phyloP scores from a whole-genome alignment of 2,797 vertebrate genomes.

The Enoplosus armatus region DNA sequence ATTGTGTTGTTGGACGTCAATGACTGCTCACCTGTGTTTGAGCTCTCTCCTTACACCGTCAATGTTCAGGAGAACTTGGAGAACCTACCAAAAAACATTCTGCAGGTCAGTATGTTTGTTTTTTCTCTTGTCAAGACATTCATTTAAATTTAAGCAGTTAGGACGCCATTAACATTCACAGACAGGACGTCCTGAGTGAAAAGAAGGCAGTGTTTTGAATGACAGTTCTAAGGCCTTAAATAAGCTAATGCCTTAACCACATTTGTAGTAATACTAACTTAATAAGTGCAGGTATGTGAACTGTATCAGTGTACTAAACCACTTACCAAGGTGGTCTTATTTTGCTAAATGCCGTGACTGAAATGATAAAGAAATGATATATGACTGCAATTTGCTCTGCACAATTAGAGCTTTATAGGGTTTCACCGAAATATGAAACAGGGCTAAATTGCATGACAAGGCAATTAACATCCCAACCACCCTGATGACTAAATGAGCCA shows the following conservation, averaged over 20 bases:
- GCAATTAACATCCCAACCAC: conserved; percentile 56
- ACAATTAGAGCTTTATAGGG: conserved; percentile 60
- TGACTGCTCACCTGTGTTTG: conserved; percentile 93
- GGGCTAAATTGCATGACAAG: conserved; percentile 52
- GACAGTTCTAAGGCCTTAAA: conserved; percentile 64
- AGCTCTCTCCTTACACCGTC: conserved; percentile 93
- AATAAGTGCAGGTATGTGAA: conserved; percentile 72
- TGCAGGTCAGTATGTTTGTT: conserved; percentile 89
- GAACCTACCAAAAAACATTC: conserved; percentile 88
- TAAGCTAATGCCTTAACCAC: conserved; percentile 71
- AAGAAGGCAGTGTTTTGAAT: conserved; percentile 50
- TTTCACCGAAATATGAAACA: conserved; percentile 71
- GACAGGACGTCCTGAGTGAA: conserved; percentile 34
- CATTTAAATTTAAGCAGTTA: conserved; percentile 1
- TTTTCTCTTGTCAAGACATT: conserved; percentile 13
- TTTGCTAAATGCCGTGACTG: conserved; percentile 48
- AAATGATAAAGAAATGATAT: conserved; percentile 71
- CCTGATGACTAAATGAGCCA: conserved; percentile 77
- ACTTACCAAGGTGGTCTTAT: conserved; percentile 43
- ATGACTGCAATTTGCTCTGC: conserved; percentile 64
- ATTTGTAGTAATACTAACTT: conserved; percentile 62
- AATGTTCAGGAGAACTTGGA: conserved; percentile 91
- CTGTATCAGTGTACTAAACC: conserved; percentile 17
- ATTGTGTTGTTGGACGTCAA: conserved; percentile 92
- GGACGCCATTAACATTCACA: conserved; percentile 34